Evolutionary conservation across 2,797 vertebrate genomes (phyloP), one percentile per base, ranked within the genome.

Genomic region (Lithobates pipiens): DNA sequence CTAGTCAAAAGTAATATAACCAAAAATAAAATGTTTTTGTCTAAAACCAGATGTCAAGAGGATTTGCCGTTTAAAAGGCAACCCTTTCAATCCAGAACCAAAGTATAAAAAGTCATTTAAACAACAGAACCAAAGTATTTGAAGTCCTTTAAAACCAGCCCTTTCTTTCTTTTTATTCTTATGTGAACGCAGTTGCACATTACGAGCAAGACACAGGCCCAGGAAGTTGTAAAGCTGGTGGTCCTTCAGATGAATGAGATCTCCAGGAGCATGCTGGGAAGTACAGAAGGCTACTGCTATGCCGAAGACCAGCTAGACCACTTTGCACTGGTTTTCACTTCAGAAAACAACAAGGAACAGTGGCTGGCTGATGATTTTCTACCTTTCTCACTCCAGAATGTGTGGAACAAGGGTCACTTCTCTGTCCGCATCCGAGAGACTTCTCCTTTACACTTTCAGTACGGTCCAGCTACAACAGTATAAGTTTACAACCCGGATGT

Each of bases 351-450:
- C 0, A 61, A 86, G 0, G 97, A 97, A 91, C 96, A 89, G 89
- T 98, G 97, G 97, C 95, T 98, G 11, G 95, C 96, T 0, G 95
- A 96, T 5, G 96, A 97, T 88, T 96, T 93, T 90, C 90, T 94
- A 87, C 96, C 96, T 0, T 93, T 98, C 88, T 92, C 96, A 80
- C 96, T 98, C 0, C 96, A 96, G 42, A 95, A 92, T 65, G 93
- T 94, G 15, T 94, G 89, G 95, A 95, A 94, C 0, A 90, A 95
- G 65, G 97, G 96, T 0, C 95, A 89, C 88, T 96, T 98, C 81
- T 97, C 93, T 0, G 94, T 98, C 23, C 95, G 97, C 68, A 95
- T 97, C 88, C 97, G 96, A 90, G 96, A 97, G 89, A 96, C 95
- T 0, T 97, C 96, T 3, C 96, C 96, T 0, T 93, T 97, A 72